Base-by-base conservation (phyloP, 2,797 vertebrate genomes). In the Takifugu rubripes region DNA sequence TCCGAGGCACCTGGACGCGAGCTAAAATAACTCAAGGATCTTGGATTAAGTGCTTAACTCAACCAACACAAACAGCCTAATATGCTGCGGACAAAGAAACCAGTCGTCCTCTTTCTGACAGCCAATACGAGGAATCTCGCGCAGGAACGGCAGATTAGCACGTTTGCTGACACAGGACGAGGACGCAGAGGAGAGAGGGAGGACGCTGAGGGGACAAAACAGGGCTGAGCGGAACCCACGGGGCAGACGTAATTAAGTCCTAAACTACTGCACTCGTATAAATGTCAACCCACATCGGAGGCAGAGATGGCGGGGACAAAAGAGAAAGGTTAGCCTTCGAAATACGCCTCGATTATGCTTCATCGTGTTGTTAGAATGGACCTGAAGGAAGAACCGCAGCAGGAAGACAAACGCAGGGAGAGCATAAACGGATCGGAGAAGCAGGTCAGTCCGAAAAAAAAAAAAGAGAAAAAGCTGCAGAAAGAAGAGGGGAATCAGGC, bases 191-290 rank as follows among this genome's bases (percentile, higher is more conserved):
- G 16, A 43, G 51, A 69, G 66, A 29, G 12, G 40, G 15, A 17
- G n/a, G 2, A 55, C 46, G 62, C 45, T 27, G 31, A 48, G 59
- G 56, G 36, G 25, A 57, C 17, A 31, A 47, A 61, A 51, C 9
- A 29, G 54, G 54, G 49, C 42, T 27, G 21, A 64, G 52, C 5
- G 55, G 46, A 50, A 59, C 71, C 75, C 66, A 51, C 43, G 57
- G 70, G 71, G 73, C 56, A 59, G 46, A 78, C 27, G 59, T 78
- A 81, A 85, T 86, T 79, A 83, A 78, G 75, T 78, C 70, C 79
- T 83, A 81, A 84, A 83, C 75, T 66, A 71, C 64, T 69, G 68
- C 70, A 74, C 82, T 82, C 75, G 85, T 84, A 83, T 63, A 70
- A 14, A 26, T 58, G 75, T 77, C 76, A 68, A 56, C 68, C 70